A percentile compares a stretch with the other conserved stretches of the same genome.
These are phyloP conservation scores for Cheilosia vernalis DNA, from an alignment of 2,888 invertebrate species.

Conservation along the genomic window DNA sequence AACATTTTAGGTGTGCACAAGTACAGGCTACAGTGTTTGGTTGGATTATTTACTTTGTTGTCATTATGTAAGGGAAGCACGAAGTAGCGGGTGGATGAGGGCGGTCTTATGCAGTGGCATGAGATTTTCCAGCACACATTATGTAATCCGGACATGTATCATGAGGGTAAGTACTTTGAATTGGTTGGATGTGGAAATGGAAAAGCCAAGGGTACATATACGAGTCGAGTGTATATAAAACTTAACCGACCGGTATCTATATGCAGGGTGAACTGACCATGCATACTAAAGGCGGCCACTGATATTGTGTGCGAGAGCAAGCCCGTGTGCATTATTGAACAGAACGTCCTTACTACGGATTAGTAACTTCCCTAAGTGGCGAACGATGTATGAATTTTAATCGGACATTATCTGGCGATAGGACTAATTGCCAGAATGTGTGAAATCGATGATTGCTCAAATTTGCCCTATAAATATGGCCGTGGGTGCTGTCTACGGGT, in stretches of 20 bases:
- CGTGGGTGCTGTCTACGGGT: neutral
- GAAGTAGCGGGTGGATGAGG: slow-evolving; percentile 18
- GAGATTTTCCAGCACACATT: slow-evolving; percentile 27
- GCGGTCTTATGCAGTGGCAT: slow-evolving; percentile 38
- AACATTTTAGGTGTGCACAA: slow-evolving; percentile 50
- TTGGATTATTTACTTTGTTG: slow-evolving; percentile 57
- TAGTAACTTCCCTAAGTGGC: slow-evolving; percentile 7
- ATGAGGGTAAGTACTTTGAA: slow-evolving; percentile 34
- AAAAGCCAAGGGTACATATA: neutral
- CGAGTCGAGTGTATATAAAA: slow-evolving; percentile 9
- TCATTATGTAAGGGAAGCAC: slow-evolving; percentile 55
- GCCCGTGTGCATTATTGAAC: slow-evolving; percentile 21
- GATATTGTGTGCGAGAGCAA: neutral
- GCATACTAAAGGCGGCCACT: slow-evolving; percentile 42
- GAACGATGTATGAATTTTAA: slow-evolving; percentile 31
- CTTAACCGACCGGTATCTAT: slow-evolving; percentile 19
- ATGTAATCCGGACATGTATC: slow-evolving; percentile 37
- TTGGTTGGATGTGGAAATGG: slow-evolving; percentile 4
- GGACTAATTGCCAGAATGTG: neutral
- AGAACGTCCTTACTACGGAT: slow-evolving; percentile 2
- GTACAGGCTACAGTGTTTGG: slow-evolving; percentile 31
- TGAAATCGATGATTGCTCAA: neutral
- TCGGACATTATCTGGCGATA: slow-evolving; percentile 2
- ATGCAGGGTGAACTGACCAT: slow-evolving; percentile 55
- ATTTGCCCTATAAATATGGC: neutral